Conservation (phyloP, 2,888 invertebrate genomes). For the Pachycephus smyrnensis region DNA sequence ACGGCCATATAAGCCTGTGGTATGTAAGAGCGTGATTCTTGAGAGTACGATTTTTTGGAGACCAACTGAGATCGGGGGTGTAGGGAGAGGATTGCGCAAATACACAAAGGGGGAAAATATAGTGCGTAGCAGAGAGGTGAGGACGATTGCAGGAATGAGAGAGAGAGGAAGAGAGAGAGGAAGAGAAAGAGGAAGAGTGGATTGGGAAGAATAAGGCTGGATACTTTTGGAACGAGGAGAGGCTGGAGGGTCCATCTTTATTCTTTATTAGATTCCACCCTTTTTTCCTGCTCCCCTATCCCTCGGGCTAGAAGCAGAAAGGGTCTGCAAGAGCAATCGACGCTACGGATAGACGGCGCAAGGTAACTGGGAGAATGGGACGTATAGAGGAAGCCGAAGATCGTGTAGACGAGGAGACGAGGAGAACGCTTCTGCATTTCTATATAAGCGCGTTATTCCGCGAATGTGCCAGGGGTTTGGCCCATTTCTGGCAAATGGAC, state of each 20-base stretch:
- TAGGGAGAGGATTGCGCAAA: not conserved
- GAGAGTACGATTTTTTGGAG: not conserved
- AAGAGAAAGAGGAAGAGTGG: not conserved
- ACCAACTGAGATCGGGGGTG: not conserved
- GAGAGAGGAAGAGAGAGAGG: not conserved
- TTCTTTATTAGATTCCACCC: conserved; percentile 39
- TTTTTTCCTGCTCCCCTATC: conserved; percentile 8
- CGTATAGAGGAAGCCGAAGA: not conserved
- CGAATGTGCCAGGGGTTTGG: conserved; percentile 5
- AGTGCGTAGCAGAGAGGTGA: not conserved
- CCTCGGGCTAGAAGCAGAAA: not conserved
- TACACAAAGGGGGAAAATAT: not conserved
- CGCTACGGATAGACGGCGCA: not conserved
- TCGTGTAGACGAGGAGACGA: not conserved
- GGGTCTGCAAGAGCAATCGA: not conserved
- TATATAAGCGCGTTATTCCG: conserved; percentile 2
- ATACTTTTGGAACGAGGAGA: conserved; percentile 18
- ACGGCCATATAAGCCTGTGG: not conserved
- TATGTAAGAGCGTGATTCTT: not conserved
- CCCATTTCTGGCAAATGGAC: conserved; percentile 45
- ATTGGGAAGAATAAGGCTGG: not conserved
- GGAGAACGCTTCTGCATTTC: conserved; percentile 3
- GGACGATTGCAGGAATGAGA: not conserved
- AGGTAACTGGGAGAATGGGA: not conserved
- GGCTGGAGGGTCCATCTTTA: conserved; percentile 35